Evolutionary conservation across 2,797 vertebrate species (phyloP), one percentile per base, ranked within the genome.

Genomic region (Xiphorhynchus erythropygius): DNA sequence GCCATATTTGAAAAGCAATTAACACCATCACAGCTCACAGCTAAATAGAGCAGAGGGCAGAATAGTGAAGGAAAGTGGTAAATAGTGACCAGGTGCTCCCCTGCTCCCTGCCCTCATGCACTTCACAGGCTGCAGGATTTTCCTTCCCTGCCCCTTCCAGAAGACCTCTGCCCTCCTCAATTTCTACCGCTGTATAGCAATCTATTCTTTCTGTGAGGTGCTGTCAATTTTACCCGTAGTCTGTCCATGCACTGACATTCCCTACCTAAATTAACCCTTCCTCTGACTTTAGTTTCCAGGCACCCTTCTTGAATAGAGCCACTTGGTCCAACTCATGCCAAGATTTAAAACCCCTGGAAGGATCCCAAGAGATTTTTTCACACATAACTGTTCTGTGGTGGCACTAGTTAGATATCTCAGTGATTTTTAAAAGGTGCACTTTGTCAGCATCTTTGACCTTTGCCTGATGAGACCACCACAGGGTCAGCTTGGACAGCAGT

Each of bases 11-110:
- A 92, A 94, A 92, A 87, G 50, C 15, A 33, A 84, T 90, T 94
- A 94, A 96, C 84, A 83, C 79, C 75, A 57, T 16, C 62, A n/a
- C 90, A 3, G 16, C 71, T 84, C 57, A 32, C 74, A 85, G 68
- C 37, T 84, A 75, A 93, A 69, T 0, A 7, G 60, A 90, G 67
- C 52, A 83, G 62, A 90, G 82, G 79, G 89, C 90, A 74, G 82
- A 76, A 59, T 41, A 80, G 57, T 0, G 0, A 49, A 73, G 78
- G 57, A 73, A 93, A 88, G 50, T 1, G 6, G 49, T 53, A 91
- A 94, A 95, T 76, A 87, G 77, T 11, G 74, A 93, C 71, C 89
- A 91, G 74, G 91, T 96, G 87, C 71, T 93, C 32, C 22, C 47
- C 59, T 49, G 35, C 44, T 93, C 63, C 78, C 69, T 90, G 71